Conservation (phyloP, 2,113 vertebrate species). For the Pyxicephalus adspersus region DNA sequence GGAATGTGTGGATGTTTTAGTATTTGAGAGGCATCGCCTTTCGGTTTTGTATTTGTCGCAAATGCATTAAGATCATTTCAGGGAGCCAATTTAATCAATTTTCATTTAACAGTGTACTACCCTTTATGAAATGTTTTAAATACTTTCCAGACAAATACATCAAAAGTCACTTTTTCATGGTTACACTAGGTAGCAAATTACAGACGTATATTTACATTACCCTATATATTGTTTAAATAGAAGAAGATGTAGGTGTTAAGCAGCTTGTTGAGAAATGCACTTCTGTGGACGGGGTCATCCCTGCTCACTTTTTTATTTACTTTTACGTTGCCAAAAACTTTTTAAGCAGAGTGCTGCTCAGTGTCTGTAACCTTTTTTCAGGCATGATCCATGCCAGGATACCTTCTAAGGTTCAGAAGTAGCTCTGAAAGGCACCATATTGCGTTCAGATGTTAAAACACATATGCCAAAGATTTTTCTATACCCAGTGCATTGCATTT, state of each 20-base stretch:
- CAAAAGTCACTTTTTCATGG: background rate
- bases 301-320: background rate
- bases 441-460: background rate
- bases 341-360: background rate
- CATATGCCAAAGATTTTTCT: background rate
- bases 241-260: background rate
- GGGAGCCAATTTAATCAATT: no score
- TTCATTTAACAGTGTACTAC: background rate
- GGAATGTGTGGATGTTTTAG: background rate
- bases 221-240: slow-evolving; percentile 16
- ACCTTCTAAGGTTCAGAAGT: background rate
- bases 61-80: no score
- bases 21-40: no score
- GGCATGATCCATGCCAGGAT: background rate
- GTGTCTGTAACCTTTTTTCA: background rate
- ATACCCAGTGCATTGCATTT: no score
- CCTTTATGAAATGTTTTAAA: background rate
- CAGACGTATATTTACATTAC: background rate
- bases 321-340: background rate
- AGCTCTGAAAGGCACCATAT: background rate
- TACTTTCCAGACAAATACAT: background rate
- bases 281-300: slow-evolving; percentile 31
- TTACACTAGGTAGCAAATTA: background rate
- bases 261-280: background rate
- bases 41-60: no score